Conservation (phyloP, 2,113 vertebrate genomes). For the Rhadina sibilatrix region DNA sequence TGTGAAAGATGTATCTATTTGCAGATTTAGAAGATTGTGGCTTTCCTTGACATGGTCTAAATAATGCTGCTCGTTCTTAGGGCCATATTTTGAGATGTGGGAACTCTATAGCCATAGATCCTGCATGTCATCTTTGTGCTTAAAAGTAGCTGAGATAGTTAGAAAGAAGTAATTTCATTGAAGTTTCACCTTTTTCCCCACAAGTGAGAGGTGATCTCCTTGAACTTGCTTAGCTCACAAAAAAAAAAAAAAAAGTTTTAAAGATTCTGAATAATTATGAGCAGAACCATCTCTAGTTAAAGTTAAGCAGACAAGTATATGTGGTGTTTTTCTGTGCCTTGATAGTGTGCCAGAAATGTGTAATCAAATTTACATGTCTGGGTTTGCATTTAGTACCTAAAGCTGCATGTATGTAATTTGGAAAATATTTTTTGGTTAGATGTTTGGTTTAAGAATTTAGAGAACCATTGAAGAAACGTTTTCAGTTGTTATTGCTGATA, state of each 20-base stretch:
- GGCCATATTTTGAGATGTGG: neutral
- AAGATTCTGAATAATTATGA: neutral
- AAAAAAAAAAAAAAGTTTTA: neutral
- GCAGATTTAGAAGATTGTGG: neutral
- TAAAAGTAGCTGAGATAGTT: neutral
- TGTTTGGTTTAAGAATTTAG: neutral
- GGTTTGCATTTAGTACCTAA: constrained; percentile 16
- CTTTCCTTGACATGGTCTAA: neutral
- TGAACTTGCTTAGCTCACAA: neutral
- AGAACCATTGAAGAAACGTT: neutral
- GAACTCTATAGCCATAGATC: neutral
- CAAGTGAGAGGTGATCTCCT: neutral
- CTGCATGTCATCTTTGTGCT: neutral
- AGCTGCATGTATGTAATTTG: neutral
- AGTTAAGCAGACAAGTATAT: neutral
- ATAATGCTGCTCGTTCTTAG: neutral
- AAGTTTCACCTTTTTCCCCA: neutral
- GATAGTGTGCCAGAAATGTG: neutral
- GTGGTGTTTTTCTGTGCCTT: constrained; percentile 5
- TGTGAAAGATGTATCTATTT: neutral
- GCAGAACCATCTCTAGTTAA: neutral
- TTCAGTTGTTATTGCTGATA: neutral
- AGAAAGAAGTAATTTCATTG: neutral
- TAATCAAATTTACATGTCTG: constrained; percentile 23
- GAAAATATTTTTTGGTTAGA: neutral